phyloP scores from a whole-genome alignment of 2,888 invertebrate species.

The Microctonus brassicae region DNA sequence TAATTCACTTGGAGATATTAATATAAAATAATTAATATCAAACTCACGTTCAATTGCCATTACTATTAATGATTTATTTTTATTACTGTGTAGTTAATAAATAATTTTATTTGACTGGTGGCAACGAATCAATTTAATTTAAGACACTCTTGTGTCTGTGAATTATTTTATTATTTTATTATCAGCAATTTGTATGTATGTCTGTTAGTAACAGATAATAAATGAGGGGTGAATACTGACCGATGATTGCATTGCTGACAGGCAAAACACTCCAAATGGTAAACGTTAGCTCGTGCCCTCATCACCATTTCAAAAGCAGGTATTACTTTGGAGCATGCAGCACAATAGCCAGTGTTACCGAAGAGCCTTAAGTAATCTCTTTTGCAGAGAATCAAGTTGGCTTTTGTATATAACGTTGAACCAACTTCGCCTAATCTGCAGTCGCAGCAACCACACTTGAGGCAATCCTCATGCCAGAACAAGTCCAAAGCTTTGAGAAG shows the following conservation, averaged over 20 bases:
- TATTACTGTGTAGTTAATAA: slow-evolving; percentile 1
- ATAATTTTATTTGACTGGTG: not conserved
- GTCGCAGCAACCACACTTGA: slow-evolving; percentile 97
- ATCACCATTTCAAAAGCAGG: slow-evolving; percentile 99
- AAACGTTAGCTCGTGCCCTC: slow-evolving; percentile 96
- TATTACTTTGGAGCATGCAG: slow-evolving; percentile 97
- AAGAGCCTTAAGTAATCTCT: slow-evolving; percentile 97
- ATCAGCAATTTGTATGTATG: not conserved
- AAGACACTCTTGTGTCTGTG: not conserved
- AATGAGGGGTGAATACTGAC: slow-evolving; percentile 72
- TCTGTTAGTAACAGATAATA: not conserved
- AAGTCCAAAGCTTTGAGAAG: slow-evolving; percentile 93
- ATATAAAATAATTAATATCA: not conserved
- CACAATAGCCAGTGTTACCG: slow-evolving; percentile 95
- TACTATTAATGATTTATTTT: not conserved
- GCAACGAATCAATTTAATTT: not conserved
- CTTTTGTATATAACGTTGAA: slow-evolving; percentile 93
- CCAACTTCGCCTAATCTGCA: slow-evolving; percentile 97
- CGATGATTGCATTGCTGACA: slow-evolving; percentile 99
- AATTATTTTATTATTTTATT: not conserved
- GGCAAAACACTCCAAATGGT: slow-evolving; percentile 97
- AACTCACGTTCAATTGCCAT: not conserved
- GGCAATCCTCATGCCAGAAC: slow-evolving; percentile 98
- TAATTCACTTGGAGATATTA: too few species aligned
- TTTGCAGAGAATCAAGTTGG: slow-evolving; percentile 95